These are phyloP conservation scores for Operophtera brumata DNA, from an alignment of 2,888 invertebrate species.

Conservation along the genomic window DNA sequence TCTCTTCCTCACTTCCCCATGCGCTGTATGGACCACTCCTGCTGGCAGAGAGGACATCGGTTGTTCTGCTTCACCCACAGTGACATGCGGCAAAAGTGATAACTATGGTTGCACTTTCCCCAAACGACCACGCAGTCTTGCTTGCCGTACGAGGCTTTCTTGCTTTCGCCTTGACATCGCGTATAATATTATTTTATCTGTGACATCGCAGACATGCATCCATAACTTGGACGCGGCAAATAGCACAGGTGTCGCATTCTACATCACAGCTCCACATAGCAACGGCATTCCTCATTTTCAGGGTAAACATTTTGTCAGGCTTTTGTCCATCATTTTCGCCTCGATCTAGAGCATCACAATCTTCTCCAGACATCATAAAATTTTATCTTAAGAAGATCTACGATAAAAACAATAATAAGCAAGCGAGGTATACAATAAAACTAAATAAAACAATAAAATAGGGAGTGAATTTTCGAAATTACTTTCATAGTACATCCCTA, in stretches of 20 bases:
- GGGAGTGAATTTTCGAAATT: too few species aligned
- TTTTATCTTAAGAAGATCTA: not conserved
- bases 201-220: conserved; percentile 97
- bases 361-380: conserved; percentile 67
- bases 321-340: conserved; percentile 85
- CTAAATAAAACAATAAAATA: too few species aligned
- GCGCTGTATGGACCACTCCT: conserved; percentile 98
- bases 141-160: conserved; percentile 92
- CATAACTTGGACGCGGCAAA: conserved; percentile 99
- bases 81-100: conserved; percentile 99
- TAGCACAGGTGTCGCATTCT: conserved; percentile 99
- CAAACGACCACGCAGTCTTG: conserved; percentile 99
- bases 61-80: conserved; percentile 99
- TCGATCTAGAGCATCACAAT: conserved; percentile 71
- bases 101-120: conserved; percentile 99
- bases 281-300: conserved; percentile 99
- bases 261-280: conserved; percentile 99
- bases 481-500: too few species aligned
- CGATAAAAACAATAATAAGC: not conserved
- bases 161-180: conserved; percentile 97
- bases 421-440: not conserved
- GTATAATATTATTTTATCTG: too few species aligned
- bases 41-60: conserved; percentile 97
- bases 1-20: conserved; percentile 91
- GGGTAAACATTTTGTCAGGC: conserved; percentile 93